These are phyloP conservation scores for Drosophila pseudoananassae DNA, from an alignment of 1,140 invertebrate genomes.

Conservation along the genomic window DNA sequence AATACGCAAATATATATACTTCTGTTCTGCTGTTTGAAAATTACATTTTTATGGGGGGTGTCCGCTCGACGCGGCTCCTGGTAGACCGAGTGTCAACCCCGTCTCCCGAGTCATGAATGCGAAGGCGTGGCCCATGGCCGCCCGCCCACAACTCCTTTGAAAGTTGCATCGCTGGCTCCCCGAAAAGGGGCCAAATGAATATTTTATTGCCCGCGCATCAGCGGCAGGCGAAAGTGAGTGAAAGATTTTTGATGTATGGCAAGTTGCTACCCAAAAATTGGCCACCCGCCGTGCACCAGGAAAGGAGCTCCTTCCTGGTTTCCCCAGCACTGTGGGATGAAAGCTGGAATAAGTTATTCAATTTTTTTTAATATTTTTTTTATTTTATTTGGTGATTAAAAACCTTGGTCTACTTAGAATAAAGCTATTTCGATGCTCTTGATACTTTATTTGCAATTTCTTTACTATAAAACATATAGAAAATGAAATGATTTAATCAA, in stretches of 20 bases:
- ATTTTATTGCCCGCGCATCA: constrained; percentile 68
- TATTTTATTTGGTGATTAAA: background rate
- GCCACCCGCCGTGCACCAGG: constrained; percentile 62
- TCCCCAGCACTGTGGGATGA: constrained; percentile 10
- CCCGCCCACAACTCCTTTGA: constrained; percentile 53
- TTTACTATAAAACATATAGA: too few species aligned
- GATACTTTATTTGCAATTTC: background rate
- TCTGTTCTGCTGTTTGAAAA: constrained; percentile 53
- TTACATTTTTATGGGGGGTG: constrained; percentile 80
- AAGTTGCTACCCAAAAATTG: constrained; percentile 65
- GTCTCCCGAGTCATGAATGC: constrained; percentile 34
- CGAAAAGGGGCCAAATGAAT: constrained; percentile 63
- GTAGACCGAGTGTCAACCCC: constrained; percentile 53
- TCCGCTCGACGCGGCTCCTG: constrained; percentile 25
- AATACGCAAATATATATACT: constrained; percentile 18
- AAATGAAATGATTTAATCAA: too few species aligned
- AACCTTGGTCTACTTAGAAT: too few species aligned
- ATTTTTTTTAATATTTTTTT: background rate
- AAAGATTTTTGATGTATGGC: constrained; percentile 47
- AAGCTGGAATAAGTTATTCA: background rate
- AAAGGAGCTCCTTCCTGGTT: constrained; percentile 8
- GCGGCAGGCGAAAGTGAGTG: constrained; percentile 38
- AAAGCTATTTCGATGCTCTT: background rate
- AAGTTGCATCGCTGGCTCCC: constrained; percentile 54
- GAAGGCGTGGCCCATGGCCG: constrained; percentile 9